Evolutionary conservation across 2,888 invertebrate species (phyloP).

Genomic region (Parelbella ahira): DNA sequence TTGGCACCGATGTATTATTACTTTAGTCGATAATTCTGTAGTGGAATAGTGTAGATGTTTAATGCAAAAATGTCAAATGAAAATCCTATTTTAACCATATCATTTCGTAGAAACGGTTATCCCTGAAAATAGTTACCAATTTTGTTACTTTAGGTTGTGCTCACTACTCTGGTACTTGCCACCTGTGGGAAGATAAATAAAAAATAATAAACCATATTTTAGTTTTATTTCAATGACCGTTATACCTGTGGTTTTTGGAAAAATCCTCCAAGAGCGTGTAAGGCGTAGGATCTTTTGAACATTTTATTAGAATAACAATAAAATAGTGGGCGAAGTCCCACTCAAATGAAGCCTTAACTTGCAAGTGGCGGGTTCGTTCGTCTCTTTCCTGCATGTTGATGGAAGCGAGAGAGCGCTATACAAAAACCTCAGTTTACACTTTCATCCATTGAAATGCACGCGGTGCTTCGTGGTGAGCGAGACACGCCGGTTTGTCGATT

Average conservation of each 20-base stretch:
- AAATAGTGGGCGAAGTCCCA: conserved; percentile 68
- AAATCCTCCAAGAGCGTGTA: neutral
- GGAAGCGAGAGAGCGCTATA: conserved; percentile 68
- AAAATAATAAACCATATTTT: conserved; percentile 57
- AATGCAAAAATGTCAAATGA: conserved; percentile 17
- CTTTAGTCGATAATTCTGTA: conserved; percentile 30
- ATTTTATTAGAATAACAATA: conserved; percentile 59
- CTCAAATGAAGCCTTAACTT: conserved; percentile 57
- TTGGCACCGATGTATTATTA: conserved; percentile 30
- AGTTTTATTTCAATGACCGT: conserved; percentile 43
- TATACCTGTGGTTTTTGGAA: neutral
- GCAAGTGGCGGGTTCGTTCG: conserved; percentile 41
- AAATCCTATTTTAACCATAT: conserved; percentile 27
- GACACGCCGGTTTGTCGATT: conserved; percentile 56
- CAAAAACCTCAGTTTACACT: conserved; percentile 78
- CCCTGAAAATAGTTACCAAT: conserved; percentile 80
- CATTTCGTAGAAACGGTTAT: conserved; percentile 55
- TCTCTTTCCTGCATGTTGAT: conserved; percentile 51
- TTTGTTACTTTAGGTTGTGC: conserved; percentile 70
- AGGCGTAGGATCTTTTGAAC: too few relatives aligned
- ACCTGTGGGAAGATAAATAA: conserved; percentile 72
- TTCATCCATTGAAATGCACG: conserved; percentile 78
- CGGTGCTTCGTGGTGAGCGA: conserved; percentile 67
- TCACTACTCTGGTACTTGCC: conserved; percentile 77
- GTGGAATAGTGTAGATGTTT: conserved; percentile 30